phyloP scores from a whole-genome alignment of 2,797 vertebrate species.

The Anisognathus igniventris region DNA sequence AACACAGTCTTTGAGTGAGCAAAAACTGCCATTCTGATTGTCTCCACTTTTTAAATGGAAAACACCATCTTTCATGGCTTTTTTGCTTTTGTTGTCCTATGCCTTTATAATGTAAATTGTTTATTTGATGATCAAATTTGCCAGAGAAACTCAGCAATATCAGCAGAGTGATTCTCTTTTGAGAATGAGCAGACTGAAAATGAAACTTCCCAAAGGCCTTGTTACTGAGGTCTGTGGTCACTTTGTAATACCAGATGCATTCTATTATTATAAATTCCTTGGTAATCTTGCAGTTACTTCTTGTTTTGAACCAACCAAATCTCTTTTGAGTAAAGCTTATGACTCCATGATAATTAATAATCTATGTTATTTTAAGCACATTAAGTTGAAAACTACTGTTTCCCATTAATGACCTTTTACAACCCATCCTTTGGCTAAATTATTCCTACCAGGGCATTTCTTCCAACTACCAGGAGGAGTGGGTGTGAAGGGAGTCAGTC shows the following conservation, averaged over 20 bases:
- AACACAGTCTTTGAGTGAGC: background rate
- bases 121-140: constrained; percentile 59
- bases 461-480: background rate
- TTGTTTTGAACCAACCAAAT: background rate
- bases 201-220: background rate
- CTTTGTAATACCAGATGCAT: background rate
- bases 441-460: background rate
- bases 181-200: background rate
- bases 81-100: background rate
- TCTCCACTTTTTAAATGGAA: background rate
- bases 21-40: background rate
- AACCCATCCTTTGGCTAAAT: background rate
- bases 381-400: constrained; percentile 25
- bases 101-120: constrained; percentile 68
- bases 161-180: background rate
- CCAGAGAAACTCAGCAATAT: background rate
- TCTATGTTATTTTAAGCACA: constrained; percentile 23
- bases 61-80: background rate
- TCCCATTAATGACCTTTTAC: constrained; percentile 49
- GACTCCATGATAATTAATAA: constrained; percentile 58
- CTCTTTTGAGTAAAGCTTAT: constrained; percentile 17
- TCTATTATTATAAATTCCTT: background rate
- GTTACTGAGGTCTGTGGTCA: background rate
- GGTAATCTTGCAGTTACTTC: background rate
- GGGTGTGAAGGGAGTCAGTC: background rate